Percentiles rank a stretch among this genome's conserved stretches.
Evolutionary conservation across 1,140 invertebrate genomes (phyloP).

Genomic region (Varroa destructor): DNA sequence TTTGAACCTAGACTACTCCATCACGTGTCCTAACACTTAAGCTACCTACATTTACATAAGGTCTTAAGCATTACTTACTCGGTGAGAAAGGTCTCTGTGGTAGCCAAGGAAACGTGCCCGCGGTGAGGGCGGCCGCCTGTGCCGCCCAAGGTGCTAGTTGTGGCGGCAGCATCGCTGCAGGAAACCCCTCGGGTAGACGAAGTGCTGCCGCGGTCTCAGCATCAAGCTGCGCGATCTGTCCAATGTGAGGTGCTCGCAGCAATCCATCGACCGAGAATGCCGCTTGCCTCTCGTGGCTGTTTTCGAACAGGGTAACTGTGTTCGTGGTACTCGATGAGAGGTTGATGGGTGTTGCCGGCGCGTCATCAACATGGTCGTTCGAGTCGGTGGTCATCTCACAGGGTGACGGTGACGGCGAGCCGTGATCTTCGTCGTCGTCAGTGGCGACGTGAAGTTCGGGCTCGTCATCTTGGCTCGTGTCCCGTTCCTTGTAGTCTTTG

Average conservation of each 20-base stretch:
- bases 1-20: too few species aligned
- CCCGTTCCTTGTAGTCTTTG: background rate
- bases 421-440: constrained; percentile 17
- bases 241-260: constrained; percentile 3
- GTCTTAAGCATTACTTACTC: background rate
- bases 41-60: too few species aligned
- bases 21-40: too few species aligned
- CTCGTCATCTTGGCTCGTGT: constrained; percentile 5
- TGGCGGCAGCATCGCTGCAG: constrained; percentile 7
- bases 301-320: too few species aligned
- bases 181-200: constrained; percentile 18
- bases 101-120: constrained; percentile 22
- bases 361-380: background rate
- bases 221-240: background rate
- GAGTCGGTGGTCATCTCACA: constrained; percentile 11
- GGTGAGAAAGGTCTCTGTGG: constrained; percentile 16
- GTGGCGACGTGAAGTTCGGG: constrained; percentile 23
- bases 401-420: background rate
- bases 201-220: constrained; percentile 19
- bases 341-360: constrained; percentile 17
- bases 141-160: constrained; percentile 23
- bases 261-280: constrained; percentile 20
- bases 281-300: background rate
- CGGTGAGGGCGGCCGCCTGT: constrained; percentile 17
- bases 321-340: background rate